These are phyloP conservation scores for Eira barbara DNA, from an alignment of 2,113 vertebrate genomes.

Conservation along the genomic window DNA sequence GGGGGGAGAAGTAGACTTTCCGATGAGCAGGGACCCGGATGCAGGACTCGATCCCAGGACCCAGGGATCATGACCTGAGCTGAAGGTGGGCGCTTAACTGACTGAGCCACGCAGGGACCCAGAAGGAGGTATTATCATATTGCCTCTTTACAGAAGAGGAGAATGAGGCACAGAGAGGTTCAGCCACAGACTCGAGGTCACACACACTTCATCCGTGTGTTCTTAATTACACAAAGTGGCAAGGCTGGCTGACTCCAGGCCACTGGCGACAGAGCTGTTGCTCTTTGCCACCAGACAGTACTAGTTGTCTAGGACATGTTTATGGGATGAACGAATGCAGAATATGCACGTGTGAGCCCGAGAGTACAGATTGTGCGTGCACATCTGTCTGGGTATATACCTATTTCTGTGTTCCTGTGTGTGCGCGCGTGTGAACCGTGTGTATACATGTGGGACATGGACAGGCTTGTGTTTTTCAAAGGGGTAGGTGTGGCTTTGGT, in stretches of 20 bases:
- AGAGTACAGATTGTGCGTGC: no score
- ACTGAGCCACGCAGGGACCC: not conserved
- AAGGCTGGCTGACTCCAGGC: not conserved
- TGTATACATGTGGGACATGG: accelerated
- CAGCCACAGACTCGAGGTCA: not conserved
- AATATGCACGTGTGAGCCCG: not conserved
- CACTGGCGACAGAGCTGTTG: not conserved
- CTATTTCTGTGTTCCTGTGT: not conserved
- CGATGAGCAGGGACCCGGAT: no score
- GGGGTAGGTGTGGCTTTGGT: not conserved
- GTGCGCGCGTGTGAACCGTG: not conserved
- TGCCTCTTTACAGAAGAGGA: not conserved
- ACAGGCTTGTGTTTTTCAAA: not conserved
- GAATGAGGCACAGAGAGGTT: not conserved
- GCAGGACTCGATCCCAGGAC: no score
- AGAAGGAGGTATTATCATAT: not conserved
- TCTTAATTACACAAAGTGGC: not conserved
- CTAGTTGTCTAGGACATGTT: not conserved
- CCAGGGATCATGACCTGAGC: not conserved
- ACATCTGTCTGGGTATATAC: not conserved
- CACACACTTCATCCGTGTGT: not conserved
- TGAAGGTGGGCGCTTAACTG: not conserved
- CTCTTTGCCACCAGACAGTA: not conserved
- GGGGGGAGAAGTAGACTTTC: no score
- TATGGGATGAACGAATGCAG: not conserved